Evolutionary conservation across 2,797 vertebrate genomes (phyloP).

Genomic region (Emydoidea blandingii): DNA sequence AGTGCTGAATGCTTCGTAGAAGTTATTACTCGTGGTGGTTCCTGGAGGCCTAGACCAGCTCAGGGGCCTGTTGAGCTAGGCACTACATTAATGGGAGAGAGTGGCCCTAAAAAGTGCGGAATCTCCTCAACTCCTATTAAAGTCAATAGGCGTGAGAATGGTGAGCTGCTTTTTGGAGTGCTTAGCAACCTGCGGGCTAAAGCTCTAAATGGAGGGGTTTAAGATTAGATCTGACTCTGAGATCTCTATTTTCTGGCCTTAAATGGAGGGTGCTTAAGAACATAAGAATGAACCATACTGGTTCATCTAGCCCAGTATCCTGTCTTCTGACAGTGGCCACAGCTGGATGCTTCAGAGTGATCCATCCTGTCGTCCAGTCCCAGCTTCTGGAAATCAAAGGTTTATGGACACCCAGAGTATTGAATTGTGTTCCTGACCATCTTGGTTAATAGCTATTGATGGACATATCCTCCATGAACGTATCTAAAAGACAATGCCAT

Average conservation of each 20-base stretch:
- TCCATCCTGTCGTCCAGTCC: neutral
- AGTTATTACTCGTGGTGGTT: neutral
- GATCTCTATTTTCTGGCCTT: neutral
- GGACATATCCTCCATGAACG: neutral
- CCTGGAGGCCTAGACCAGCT: neutral
- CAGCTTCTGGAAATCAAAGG: no score
- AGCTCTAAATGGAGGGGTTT: neutral
- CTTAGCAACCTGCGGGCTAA: neutral
- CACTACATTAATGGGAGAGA: neutral
- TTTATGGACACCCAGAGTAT: neutral
- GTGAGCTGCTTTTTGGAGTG: neutral
- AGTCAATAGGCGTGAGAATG: neutral
- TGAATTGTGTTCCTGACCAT: neutral
- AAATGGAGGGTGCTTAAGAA: neutral
- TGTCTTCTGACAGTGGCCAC: neutral
- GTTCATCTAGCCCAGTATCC: neutral
- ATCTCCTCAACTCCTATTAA: neutral
- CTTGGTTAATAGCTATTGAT: neutral
- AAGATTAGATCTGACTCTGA: neutral
- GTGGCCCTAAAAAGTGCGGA: neutral
- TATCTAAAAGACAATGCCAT: neutral
- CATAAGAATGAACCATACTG: neutral
- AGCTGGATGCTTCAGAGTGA: neutral
- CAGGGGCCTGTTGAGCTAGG: neutral
- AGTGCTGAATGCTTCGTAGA: neutral